A percentile compares a stretch with the other conserved stretches of the same genome.
Evolutionary conservation across 2,888 invertebrate genomes (phyloP).

Genomic region (Melieria picta): DNA sequence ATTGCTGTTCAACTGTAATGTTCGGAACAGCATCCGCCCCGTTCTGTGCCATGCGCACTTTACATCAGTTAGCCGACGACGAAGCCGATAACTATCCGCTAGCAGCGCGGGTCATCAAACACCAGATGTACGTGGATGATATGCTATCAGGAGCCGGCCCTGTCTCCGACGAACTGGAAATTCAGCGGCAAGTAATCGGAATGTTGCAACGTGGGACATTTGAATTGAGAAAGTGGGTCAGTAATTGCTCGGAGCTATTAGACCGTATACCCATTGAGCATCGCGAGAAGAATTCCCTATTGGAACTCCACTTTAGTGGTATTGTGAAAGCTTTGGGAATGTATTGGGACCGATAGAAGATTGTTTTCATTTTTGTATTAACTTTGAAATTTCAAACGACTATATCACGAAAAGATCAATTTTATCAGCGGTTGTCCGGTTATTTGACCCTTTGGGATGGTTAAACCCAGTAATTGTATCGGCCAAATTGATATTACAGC

Average conservation of each 20-base stretch:
- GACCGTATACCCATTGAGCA: slow-evolving; percentile 15
- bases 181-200: slow-evolving; percentile 13
- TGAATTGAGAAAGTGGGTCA: slow-evolving; percentile 17
- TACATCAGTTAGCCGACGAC: slow-evolving; percentile 31
- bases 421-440: no score
- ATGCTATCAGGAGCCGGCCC: slow-evolving; percentile 18
- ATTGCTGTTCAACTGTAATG: no score
- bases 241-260: slow-evolving; percentile 7
- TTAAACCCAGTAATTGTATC: no score
- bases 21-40: no score
- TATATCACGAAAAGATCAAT: no score
- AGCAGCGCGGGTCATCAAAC: slow-evolving; percentile 9
- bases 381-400: no score
- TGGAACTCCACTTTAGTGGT: slow-evolving; percentile 1
- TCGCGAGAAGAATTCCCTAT: slow-evolving; percentile 1
- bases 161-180: slow-evolving; percentile 4
- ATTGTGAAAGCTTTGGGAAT: slow-evolving; percentile 32
- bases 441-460: no score
- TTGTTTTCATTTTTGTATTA: no score
- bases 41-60: slow-evolving; percentile 27
- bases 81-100: slow-evolving; percentile 29
- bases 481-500: no score
- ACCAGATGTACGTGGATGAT: slow-evolving; percentile 29
- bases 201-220: slow-evolving; percentile 24
- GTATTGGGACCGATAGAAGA: slow-evolving; percentile 24